These are phyloP conservation scores for Trissolcus basalis DNA, from an alignment of 1,140 invertebrate genomes.

Conservation along the genomic window DNA sequence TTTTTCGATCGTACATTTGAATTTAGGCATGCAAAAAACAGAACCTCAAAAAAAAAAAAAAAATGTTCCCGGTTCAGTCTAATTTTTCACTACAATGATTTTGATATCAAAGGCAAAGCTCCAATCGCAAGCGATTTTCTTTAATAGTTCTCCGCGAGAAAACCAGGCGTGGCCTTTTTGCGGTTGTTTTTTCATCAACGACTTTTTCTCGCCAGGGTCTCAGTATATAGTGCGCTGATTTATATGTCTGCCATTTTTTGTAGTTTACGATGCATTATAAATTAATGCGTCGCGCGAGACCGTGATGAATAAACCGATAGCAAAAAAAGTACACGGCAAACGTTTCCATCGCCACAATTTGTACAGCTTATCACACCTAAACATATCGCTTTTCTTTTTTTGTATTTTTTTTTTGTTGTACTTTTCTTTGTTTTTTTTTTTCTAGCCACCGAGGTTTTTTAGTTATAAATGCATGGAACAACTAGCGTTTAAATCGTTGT, in stretches of 20 bases:
- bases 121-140: constrained; percentile 30
- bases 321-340: constrained; percentile 26
- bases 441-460: no score
- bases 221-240: constrained; percentile 33
- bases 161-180: background rate
- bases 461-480: no score
- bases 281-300: constrained; percentile 36
- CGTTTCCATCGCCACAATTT: constrained; percentile 38
- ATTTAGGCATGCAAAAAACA: no score
- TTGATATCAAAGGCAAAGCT: no score
- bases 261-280: constrained; percentile 46
- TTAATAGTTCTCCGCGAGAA: constrained; percentile 7
- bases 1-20: no score
- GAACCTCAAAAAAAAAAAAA: no score
- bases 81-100: constrained; percentile 22
- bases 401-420: no score
- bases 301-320: constrained; percentile 50
- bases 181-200: constrained; percentile 1
- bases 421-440: no score
- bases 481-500: no score
- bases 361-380: constrained; percentile 45
- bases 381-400: constrained; percentile 25
- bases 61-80: no score
- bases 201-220: constrained; percentile 30
- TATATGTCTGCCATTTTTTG: constrained; percentile 37